Evolutionary conservation across 2,888 invertebrate genomes (phyloP).

Genomic region (Xestoiulus laeticollis): DNA sequence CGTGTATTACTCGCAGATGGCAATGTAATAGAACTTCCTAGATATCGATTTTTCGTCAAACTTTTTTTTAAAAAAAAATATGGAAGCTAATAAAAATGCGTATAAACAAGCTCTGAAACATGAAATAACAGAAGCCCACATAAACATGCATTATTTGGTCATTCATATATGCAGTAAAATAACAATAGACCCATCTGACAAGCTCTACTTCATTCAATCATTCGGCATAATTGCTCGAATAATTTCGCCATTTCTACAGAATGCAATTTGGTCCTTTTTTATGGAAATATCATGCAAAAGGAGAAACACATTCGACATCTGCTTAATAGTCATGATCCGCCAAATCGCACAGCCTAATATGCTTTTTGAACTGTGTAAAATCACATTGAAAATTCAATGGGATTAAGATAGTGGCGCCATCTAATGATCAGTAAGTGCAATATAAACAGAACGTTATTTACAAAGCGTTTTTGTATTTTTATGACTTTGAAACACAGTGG

Average conservation of each 20-base stretch:
- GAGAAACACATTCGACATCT: not conserved
- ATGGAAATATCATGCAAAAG: too few species aligned
- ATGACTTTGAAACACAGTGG: too few species aligned
- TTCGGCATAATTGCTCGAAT: constrained; percentile 18
- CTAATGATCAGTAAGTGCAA: not conserved
- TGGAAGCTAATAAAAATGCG: not conserved
- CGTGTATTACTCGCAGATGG: not conserved
- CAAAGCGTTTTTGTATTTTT: not conserved
- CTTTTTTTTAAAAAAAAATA: not conserved
- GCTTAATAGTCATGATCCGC: not conserved
- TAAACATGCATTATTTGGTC: not conserved
- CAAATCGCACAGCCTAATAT: not conserved
- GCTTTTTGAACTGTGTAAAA: not conserved
- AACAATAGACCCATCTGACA: not conserved
- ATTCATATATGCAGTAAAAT: not conserved
- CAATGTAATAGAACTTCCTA: not conserved
- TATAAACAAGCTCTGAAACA: not conserved
- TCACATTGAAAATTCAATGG: not conserved
- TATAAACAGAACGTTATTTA: not conserved
- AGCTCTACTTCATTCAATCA: not conserved
- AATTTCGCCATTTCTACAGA: not conserved
- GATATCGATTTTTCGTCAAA: not conserved
- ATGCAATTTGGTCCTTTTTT: not conserved
- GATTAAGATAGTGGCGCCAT: not conserved
- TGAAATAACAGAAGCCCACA: not conserved